phyloP scores from a whole-genome alignment of 2,113 vertebrate species.

The Pollachius pollachius region DNA sequence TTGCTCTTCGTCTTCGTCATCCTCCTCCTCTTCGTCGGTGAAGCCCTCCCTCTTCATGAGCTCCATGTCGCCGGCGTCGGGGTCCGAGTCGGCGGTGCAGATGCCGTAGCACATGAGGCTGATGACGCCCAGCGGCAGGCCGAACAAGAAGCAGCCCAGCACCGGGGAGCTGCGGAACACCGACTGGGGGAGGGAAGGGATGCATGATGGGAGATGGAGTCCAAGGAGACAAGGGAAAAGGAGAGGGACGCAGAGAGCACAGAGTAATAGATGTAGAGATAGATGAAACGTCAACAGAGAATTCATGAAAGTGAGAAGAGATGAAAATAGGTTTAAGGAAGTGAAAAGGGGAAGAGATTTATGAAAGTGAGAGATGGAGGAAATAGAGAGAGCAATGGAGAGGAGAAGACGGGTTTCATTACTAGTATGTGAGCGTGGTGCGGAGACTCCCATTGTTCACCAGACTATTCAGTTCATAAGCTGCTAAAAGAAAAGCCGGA shows the following conservation, averaged over 20 bases:
- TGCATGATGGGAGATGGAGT: neutral
- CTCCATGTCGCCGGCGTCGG: constrained; percentile 77
- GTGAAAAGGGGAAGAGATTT: neutral
- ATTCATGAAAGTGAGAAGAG: constrained; percentile 26
- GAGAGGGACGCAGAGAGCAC: neutral
- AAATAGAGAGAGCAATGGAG: constrained; percentile 6
- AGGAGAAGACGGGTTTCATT: too few relatives aligned
- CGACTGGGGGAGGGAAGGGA: constrained; percentile 73
- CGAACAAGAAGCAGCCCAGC: constrained; percentile 96
- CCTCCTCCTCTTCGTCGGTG: constrained; percentile 80
- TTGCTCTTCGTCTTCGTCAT: constrained; percentile 73
- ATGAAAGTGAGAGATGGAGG: neutral
- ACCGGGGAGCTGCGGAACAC: constrained; percentile 95
- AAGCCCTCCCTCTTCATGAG: constrained; percentile 74
- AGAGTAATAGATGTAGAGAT: neutral
- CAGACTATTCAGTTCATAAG: too few relatives aligned
- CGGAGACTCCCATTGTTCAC: too few relatives aligned
- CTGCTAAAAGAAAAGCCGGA: too few relatives aligned
- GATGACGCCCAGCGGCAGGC: constrained; percentile 94
- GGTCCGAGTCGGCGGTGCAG: constrained; percentile 90
- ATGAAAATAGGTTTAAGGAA: neutral
- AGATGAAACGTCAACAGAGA: constrained; percentile 12
- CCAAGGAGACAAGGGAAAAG: neutral
- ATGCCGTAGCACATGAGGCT: constrained; percentile 99
- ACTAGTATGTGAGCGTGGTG: too few relatives aligned